Conservation (phyloP, 2,888 invertebrate genomes). For the Apodemia duryi region DNA sequence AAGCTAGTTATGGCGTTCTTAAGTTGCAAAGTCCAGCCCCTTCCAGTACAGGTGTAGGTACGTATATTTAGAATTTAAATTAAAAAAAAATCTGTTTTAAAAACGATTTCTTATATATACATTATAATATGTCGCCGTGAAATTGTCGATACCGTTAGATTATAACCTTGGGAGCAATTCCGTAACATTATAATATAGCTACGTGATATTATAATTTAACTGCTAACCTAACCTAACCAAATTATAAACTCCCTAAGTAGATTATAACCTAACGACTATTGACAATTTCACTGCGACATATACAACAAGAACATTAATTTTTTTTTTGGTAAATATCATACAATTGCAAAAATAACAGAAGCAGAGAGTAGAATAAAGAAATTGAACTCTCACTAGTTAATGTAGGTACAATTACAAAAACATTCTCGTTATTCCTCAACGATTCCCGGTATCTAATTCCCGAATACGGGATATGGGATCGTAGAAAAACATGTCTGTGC, state of each 20-base stretch:
- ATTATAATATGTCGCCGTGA: no score
- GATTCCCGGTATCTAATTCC: conserved; percentile 32
- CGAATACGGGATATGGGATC: conserved; percentile 39
- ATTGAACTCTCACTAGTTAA: background rate
- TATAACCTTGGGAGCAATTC: no score
- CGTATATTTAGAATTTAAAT: background rate
- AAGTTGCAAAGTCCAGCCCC: conserved; percentile 85
- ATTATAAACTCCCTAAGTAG: no score
- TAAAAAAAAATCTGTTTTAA: no score
- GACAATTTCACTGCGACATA: no score
- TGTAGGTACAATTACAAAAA: conserved; percentile 2
- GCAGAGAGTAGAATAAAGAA: background rate
- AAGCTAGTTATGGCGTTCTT: conserved; percentile 84
- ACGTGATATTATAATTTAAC: no score
- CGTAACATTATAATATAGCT: no score
- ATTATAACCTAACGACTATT: no score
- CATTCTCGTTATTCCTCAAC: conserved; percentile 31
- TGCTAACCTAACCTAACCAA: no score
- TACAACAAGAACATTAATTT: background rate
- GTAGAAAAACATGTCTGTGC: conserved; percentile 36
- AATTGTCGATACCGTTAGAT: no score
- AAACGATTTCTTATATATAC: no score
- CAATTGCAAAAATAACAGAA: background rate
- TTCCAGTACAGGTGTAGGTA: conserved; percentile 49
- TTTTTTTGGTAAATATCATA: background rate